Base-by-base conservation (phyloP, 2,797 vertebrate genomes). In the Florisuga fusca region DNA sequence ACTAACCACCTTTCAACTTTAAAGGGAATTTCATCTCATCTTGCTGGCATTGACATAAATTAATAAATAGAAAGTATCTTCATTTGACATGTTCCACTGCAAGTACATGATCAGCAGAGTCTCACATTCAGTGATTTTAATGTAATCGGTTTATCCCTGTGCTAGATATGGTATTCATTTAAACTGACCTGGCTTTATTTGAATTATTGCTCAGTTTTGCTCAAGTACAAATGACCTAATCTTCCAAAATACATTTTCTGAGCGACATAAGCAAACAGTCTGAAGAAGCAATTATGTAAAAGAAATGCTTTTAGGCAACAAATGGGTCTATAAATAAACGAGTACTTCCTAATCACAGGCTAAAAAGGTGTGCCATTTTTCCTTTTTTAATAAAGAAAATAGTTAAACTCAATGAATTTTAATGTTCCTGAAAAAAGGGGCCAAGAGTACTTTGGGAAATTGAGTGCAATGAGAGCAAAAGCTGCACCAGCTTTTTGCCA, bases 181-280 rank as follows among this genome's bases (percentile, higher is more conserved):
- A 97, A 97, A 97, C 91, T 96, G 96, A 95, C 97, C 97, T 97
- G 96, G 94, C 96, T 98, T 97, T 96, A 82, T 81, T 87, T 98
- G 97, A 98, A 78, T 97, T 97, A 98, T 97, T 84, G 38, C 95
- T 97, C 94, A 85, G 95, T 96, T 97, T 96, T 95, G 59, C 96
- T 86, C 95, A 96, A 96, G 93, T 97, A 96, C 92, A 97, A 97
- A 98, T 97, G 93, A 95, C 69, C 93, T 96, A 93, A 98, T 98
- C 96, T 96, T 92, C 96, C 95, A 96, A 97, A 97, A 96, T 97
- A 95, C n/a, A 2, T 95, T 97, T 96, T 95, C 96, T 97, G 95
- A 95, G 94, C 62, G 79, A 96, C 88, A 97, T 94, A 96, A 96
- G 96, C 95, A 98, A 97, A 96, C 90, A 92, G 87, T 97, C 87